These are phyloP conservation scores for Odobenus rosmarus DNA, from an alignment of 2,113 vertebrate genomes.

Conservation along the genomic window DNA sequence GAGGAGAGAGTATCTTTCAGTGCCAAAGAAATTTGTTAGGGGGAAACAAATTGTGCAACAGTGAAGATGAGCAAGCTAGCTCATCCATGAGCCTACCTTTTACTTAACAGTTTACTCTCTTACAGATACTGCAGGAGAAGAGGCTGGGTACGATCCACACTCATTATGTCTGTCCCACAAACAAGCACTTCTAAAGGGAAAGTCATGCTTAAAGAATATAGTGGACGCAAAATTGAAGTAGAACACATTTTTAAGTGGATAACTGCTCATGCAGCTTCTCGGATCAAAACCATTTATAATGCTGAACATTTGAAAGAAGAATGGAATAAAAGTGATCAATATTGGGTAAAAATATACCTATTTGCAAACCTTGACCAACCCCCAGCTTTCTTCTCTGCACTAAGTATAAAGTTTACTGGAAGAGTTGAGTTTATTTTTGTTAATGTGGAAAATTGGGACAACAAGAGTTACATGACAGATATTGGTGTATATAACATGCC, in stretches of 20 bases:
- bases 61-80: background rate
- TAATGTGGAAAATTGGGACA: slow-evolving; percentile 94
- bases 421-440: slow-evolving; percentile 99
- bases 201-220: slow-evolving; percentile 97
- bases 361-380: slow-evolving; percentile 95
- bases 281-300: slow-evolving; percentile 93
- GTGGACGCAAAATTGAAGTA: slow-evolving; percentile 89
- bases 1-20: background rate
- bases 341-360: slow-evolving; percentile 95
- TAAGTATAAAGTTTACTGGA: slow-evolving; percentile 98
- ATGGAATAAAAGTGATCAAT: slow-evolving; percentile 92
- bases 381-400: slow-evolving; percentile 95
- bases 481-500: slow-evolving; percentile 92
- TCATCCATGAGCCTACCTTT: background rate
- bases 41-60: background rate
- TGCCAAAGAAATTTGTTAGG: background rate
- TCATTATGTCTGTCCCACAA: slow-evolving; percentile 98
- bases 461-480: slow-evolving; percentile 91
- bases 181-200: slow-evolving; percentile 98
- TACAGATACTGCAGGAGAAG: slow-evolving; percentile 94
- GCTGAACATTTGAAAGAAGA: slow-evolving; percentile 92
- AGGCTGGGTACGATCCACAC: slow-evolving; percentile 95
- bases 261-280: slow-evolving; percentile 94
- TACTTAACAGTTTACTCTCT: slow-evolving; percentile 20
- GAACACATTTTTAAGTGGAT: slow-evolving; percentile 99